Base-by-base conservation (phyloP, 2,888 invertebrate species). In the Agrochola lychnidis region DNA sequence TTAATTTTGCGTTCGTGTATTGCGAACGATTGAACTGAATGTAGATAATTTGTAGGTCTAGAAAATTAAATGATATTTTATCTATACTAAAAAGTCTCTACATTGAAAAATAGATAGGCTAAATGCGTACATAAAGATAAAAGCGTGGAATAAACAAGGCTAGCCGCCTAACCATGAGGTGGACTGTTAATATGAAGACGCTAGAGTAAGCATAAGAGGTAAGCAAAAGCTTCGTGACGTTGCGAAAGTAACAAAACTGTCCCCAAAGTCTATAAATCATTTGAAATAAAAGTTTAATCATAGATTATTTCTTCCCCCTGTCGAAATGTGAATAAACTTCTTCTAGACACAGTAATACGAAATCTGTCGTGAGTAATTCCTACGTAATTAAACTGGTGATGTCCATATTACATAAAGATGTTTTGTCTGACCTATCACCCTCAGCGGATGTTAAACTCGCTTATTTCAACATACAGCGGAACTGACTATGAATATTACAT, bases 1-100 rank as follows among this genome's bases (percentile, higher is more conserved):
- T 74, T 67, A 78, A 84, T 72, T 62, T 67, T 42, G 25, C 14
- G 3, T 69, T 68, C 36, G 10, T 70, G 70, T 36, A 56, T 71
- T 30, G 36, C 16, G 30, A 42, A 25, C 10, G 10, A 69, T 71
- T 69, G 36, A n/a, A 72, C 25, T 56, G 40, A 69, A 59, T n/a
- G 5, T 12, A 45, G n/a, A 76, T 45, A 12, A 74, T 51, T 51
- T n/a, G 9, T 9, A 25, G 22, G 45, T 30, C 16, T 30, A 14
- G 4, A 2, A 42, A 53, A 59, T 42, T 42, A 25, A 36, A 59
- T 48, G 4, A 45, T 25, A 4, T 53, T 67, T 42, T 42, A 36
- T 51, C 1, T 22, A 30, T n/a, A 22, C 7, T n/a, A 6, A 22
- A 30, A 67, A 22, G 12, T 22, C 4, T 19, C 6, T 5, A 25